Percentiles rank a stretch among this genome's conserved stretches.
These are phyloP conservation scores for Cliona cf. orientalis DNA, from an alignment of 37 sponge, comb jelly and placozoan genomes.

Conservation along the genomic window DNA sequence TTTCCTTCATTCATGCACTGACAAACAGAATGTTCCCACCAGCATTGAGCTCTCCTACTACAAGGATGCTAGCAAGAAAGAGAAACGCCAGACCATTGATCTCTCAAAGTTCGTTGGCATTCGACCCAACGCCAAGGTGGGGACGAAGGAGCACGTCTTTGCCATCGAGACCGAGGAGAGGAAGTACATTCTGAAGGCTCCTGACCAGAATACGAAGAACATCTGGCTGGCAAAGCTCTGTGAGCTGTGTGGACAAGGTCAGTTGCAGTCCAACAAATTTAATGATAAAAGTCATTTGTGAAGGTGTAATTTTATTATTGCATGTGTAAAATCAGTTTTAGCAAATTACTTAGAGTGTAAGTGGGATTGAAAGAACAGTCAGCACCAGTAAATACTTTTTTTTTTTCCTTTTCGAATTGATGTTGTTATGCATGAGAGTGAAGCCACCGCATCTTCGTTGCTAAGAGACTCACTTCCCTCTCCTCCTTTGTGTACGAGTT, in stretches of 20 bases:
- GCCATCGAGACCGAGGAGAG: constrained; percentile 74
- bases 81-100: constrained; percentile 36
- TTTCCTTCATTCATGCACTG: background rate
- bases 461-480: too few species aligned
- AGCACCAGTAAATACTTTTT: background rate
- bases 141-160: constrained; percentile 63
- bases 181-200: constrained; percentile 73
- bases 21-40: constrained; percentile 26
- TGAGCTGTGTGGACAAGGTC: constrained; percentile 72
- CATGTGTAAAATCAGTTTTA: background rate
- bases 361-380: background rate
- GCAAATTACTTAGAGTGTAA: background rate
- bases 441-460: too few species aligned
- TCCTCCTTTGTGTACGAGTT: too few species aligned
- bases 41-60: constrained; percentile 64
- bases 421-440: too few species aligned
- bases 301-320: background rate
- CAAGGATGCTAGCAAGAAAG: constrained; percentile 56
- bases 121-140: constrained; percentile 67
- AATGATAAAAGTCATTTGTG: background rate
- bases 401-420: too few species aligned
- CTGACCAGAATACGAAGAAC: constrained; percentile 64
- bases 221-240: constrained; percentile 85
- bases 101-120: constrained; percentile 69
- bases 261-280: background rate